Conservation (phyloP, 2,113 vertebrate species). For the Cettia cetti region DNA sequence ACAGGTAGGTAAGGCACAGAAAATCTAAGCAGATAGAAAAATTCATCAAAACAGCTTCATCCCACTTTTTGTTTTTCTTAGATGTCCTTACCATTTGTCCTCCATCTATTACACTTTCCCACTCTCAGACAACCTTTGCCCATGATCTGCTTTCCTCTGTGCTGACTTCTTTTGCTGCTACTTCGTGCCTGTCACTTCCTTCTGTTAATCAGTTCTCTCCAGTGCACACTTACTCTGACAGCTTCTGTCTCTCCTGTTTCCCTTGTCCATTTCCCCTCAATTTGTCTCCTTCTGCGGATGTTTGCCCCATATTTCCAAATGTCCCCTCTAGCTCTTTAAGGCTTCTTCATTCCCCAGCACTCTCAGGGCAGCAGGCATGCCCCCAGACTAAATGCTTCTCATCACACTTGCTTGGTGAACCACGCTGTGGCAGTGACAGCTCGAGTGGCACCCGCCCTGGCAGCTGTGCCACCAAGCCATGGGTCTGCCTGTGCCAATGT, state of each 20-base stretch:
- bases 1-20: background rate
- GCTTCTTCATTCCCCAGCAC: background rate
- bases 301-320: background rate
- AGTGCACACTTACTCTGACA: slow-evolving; percentile 1
- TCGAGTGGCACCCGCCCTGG: fast-evolving
- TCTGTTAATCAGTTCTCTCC: background rate
- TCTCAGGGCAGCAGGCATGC: background rate
- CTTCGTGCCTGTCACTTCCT: slow-evolving; percentile 35
- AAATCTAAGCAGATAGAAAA: background rate
- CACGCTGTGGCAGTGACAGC: background rate
- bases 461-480: background rate
- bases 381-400: background rate
- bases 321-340: background rate
- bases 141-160: background rate
- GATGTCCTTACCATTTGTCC: background rate
- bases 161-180: slow-evolving; percentile 19
- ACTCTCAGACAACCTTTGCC: background rate
- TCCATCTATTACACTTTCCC: background rate
- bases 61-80: background rate
- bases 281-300: background rate
- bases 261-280: background rate
- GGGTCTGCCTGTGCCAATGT: background rate
- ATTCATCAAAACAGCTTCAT: background rate
- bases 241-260: background rate
- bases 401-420: background rate